Base-by-base conservation (phyloP, 23 tunicate genomes). In the Halocynthia roretzi region DNA sequence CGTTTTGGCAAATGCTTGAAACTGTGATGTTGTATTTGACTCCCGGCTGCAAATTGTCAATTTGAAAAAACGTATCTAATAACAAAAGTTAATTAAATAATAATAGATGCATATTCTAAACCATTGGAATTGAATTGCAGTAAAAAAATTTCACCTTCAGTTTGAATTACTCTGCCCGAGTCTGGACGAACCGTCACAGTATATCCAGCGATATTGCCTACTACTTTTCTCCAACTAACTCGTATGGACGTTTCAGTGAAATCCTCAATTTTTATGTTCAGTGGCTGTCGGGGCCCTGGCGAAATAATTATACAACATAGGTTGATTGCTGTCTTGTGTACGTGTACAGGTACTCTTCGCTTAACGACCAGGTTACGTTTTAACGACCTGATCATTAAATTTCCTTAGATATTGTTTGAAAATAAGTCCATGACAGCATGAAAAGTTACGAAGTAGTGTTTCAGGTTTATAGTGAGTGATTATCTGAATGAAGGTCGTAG, bases 31-130 rank as follows among this genome's bases (percentile, higher is more conserved):
- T 78, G 81, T 88, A 79, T 5, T 56, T 20, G 6, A 81, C 51
- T 20, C 95, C 95, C 6, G 95, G 84, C 62, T 53, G 52, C 40
- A 88, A 66, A 20, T 77, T 60, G 56, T 31, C 58, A 7, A 88
- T 5, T 14, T 52, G 49, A 62, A 82, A 52, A 6, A 12, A 64
- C 7, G 54, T 50, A 7, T 60, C 85, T 81, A 66, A 12, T 31
- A 7, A 62, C 81, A 61, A 54, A n/a, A n/a, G n/a, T n/a, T n/a
- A n/a, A n/a, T n/a, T n/a, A n/a, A n/a, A n/a, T n/a, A n/a, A n/a
- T n/a, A n/a, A n/a, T n/a, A n/a, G n/a, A n/a, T n/a, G n/a, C n/a
- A n/a, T n/a, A n/a, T n/a, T n/a, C n/a, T n/a, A n/a, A n/a, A n/a
- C n/a, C n/a, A n/a, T n/a, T n/a, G n/a, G n/a, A n/a, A n/a, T n/a